phyloP scores from a whole-genome alignment of 2,113 vertebrate species.

The Zosterops japonicus region DNA sequence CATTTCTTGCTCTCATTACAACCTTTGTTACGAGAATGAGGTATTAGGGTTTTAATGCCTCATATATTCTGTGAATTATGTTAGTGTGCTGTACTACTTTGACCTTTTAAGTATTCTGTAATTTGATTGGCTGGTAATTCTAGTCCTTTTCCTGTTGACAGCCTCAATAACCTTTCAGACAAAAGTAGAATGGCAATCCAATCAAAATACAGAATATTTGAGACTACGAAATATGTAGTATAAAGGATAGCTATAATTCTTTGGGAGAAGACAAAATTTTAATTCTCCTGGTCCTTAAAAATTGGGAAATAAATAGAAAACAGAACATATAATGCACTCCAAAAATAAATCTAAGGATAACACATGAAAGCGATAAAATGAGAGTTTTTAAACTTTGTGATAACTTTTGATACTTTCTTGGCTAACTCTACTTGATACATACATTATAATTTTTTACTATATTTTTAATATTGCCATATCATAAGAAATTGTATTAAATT shows the following conservation, averaged over 20 bases:
- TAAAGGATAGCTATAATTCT: background rate
- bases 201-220: slow-evolving; percentile 51
- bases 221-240: background rate
- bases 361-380: background rate
- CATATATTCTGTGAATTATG: slow-evolving; percentile 64
- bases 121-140: slow-evolving; percentile 68
- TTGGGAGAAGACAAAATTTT: background rate
- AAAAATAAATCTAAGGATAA: background rate
- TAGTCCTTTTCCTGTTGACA: slow-evolving; percentile 60
- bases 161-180: slow-evolving; percentile 51
- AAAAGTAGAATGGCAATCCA: slow-evolving; percentile 42
- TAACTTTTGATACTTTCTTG: background rate
- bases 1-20: slow-evolving; percentile 70
- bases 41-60: slow-evolving; percentile 70
- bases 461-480: background rate
- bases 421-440: background rate
- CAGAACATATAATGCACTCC: background rate
- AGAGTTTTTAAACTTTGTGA: background rate
- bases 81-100: slow-evolving; percentile 57
- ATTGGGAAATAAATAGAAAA: background rate
- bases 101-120: slow-evolving; percentile 65
- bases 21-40: slow-evolving; percentile 64
- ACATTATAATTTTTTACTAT: background rate
- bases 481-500: background rate
- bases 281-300: background rate